Evolutionary conservation across 1,140 invertebrate genomes (phyloP), one percentile per base, ranked within the genome.

Genomic region (Anastrepha ludens): DNA sequence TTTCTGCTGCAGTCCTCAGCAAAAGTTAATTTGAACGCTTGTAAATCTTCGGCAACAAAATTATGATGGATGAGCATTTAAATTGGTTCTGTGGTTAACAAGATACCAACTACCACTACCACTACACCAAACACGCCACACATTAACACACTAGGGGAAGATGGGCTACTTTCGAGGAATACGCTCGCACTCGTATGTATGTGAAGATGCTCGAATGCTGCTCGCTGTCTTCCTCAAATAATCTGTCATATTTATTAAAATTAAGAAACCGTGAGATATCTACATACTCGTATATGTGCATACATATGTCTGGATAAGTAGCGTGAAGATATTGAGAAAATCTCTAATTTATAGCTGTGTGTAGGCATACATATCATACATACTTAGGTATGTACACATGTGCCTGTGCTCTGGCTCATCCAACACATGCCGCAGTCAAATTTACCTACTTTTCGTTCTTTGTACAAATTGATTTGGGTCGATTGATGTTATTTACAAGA

Each of bases 1-100:
- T 29, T 29, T 29, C 29, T 29, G 29, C 29, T 29, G 29, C 29
- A 29, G 9, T 50, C 44, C 17, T 17, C 39, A 47, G 7, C 17
- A n/a, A 17, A 74, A 74, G 44, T 47, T 91, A 91, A 91, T 91
- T 91, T 90, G 91, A 86, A 88, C 88, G 91, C 90, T 89, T 91
- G 91, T 91, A 91, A 91, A 91, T 91, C 90, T 89, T 91, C 91
- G 90, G 89, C 81, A 62, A 58, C 88, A 88, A 90, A 91, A 91
- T 90, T 91, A 91, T 91, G 91, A 91, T 91, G 90, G 91, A 91
- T 91, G 89, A 87, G 88, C 89, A 88, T 89, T 87, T 89, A 81
- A 81, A 81, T 81, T 81, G 74, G 47, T 81, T 81, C 47, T 81
- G 47, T 81, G 74, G 74, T 81, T 81, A 81, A 81, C 47, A 81